These are phyloP conservation scores for Zeuzera pyrina DNA, from an alignment of 2,888 invertebrate species.

Conservation along the genomic window DNA sequence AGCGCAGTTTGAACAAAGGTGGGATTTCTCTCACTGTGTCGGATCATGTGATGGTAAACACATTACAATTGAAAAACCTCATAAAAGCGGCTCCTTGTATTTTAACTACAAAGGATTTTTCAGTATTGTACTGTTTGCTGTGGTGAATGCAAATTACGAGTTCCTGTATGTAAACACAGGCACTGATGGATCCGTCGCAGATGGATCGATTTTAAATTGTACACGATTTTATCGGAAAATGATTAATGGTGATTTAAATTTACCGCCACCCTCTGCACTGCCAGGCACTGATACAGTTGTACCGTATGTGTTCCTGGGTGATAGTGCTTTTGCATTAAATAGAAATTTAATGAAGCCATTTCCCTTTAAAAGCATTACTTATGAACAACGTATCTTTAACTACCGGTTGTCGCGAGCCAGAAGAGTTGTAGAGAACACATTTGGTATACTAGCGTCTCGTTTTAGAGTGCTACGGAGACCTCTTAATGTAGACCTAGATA, in stretches of 20 bases:
- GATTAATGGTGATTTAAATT: neutral
- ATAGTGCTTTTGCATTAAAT: conserved; percentile 1
- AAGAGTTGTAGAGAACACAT: too few species aligned
- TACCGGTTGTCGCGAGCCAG: too few species aligned
- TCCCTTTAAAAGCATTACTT: conserved; percentile 1
- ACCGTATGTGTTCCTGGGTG: conserved; percentile 3
- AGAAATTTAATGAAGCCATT: conserved; percentile 3
- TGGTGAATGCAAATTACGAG: too few species aligned
- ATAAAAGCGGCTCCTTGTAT: neutral
- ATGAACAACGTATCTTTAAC: conserved; percentile 2
- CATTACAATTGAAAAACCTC: neutral
- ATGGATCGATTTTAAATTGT: neutral
- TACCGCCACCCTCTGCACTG: neutral
- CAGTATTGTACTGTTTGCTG: too few species aligned
- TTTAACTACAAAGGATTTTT: neutral
- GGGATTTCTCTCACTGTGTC: neutral
- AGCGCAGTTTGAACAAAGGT: too few species aligned
- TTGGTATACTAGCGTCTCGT: neutral
- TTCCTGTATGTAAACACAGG: conserved; percentile 2
- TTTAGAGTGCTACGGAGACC: neutral
- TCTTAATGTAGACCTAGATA: conserved; percentile 6
- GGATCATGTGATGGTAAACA: neutral
- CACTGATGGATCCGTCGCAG: neutral
- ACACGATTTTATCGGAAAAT: conserved; percentile 1
- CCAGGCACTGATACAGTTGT: conserved; percentile 1